phyloP scores from a whole-genome alignment of 2,113 vertebrate species.

The Tapirus terrestris region DNA sequence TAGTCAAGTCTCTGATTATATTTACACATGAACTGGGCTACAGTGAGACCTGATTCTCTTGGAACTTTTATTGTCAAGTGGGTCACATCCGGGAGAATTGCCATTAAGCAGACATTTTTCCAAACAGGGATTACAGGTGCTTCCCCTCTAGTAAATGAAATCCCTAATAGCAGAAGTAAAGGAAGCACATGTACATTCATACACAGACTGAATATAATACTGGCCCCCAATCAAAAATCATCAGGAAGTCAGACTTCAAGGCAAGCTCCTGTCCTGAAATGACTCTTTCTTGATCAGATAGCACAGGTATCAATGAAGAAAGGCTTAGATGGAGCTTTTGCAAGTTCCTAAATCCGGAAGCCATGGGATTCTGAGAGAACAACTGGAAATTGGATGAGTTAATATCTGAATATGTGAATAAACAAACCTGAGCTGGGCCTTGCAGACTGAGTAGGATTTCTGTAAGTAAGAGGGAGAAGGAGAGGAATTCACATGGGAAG shows the following conservation, averaged over 20 bases:
- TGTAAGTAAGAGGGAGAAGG: background rate
- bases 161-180: slow-evolving; percentile 37
- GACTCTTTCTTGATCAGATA: slow-evolving; percentile 52
- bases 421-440: background rate
- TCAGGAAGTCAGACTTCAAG: slow-evolving; percentile 74
- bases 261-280: slow-evolving; percentile 71
- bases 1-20: slow-evolving; percentile 31
- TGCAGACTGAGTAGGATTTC: background rate
- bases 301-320: slow-evolving; percentile 33
- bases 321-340: background rate
- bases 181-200: slow-evolving; percentile 64
- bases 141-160: slow-evolving; percentile 77
- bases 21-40: background rate
- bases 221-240: slow-evolving; percentile 67
- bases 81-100: slow-evolving; percentile 55
- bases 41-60: background rate
- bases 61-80: slow-evolving; percentile 43
- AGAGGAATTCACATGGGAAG: background rate
- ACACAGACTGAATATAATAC: slow-evolving; percentile 62
- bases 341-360: background rate
- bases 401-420: background rate
- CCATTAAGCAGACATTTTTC: slow-evolving; percentile 63
- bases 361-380: background rate
- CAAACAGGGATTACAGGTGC: slow-evolving; percentile 76
- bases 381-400: background rate